Evolutionary conservation across 37 sponge, comb jelly and placozoan species (phyloP).

Genomic region (Haliclona indistincta): DNA sequence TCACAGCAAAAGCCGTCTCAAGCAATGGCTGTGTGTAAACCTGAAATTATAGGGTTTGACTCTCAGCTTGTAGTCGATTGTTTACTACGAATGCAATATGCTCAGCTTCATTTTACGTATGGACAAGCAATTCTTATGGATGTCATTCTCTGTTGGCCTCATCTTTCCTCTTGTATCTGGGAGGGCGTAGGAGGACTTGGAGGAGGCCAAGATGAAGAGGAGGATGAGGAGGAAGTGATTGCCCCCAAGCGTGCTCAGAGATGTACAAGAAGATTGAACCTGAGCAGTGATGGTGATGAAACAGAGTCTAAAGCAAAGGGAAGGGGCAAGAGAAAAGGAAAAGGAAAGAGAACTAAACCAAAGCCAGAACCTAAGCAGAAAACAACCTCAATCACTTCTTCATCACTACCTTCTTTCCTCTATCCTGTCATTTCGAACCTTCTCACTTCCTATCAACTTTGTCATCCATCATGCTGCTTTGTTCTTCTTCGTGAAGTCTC

Average conservation of each 20-base stretch:
- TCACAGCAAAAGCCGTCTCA: background rate
- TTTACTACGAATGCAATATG: too few relatives aligned
- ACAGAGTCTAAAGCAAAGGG: background rate
- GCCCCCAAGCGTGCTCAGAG: background rate
- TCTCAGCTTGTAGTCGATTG: too few relatives aligned
- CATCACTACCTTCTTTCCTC: background rate
- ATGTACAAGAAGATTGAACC: background rate
- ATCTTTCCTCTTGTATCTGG: background rate
- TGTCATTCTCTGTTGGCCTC: background rate
- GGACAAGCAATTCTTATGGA: slow-evolving; percentile 8
- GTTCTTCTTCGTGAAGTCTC: slow-evolving; percentile 22
- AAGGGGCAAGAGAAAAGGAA: background rate
- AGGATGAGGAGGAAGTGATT: background rate
- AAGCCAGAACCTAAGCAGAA: background rate
- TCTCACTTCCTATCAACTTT: slow-evolving; percentile 31
- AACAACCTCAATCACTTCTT: slow-evolving; percentile 9
- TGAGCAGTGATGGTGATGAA: background rate
- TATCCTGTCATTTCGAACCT: slow-evolving; percentile 1
- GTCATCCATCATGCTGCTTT: background rate
- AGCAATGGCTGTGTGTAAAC: background rate
- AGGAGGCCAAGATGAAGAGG: background rate
- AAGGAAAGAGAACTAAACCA: background rate
- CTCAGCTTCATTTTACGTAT: background rate
- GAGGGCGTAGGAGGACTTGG: background rate
- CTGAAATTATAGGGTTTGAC: too few relatives aligned